Conservation (phyloP, 2,888 invertebrate genomes). For the Mesorhabditis belari region DNA sequence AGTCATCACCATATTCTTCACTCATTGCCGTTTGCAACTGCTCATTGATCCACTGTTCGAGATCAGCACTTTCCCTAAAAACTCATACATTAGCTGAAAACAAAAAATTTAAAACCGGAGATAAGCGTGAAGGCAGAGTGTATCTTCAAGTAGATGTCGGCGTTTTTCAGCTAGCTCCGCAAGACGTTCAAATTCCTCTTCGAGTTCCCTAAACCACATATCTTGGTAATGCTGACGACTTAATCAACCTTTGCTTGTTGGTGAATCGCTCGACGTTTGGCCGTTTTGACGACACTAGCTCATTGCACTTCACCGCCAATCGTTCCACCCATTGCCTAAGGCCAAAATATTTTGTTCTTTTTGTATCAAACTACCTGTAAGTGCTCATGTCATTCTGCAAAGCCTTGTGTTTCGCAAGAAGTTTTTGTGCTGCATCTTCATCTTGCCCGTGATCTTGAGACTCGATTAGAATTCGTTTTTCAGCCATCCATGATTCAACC, state of each 20-base stretch:
- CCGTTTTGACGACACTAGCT: constrained; percentile 21
- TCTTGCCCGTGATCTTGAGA: constrained; percentile 79
- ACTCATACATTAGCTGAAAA: constrained; percentile 74
- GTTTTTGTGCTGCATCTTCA: constrained; percentile 80
- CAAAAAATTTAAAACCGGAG: constrained; percentile 59
- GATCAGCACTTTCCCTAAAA: constrained; percentile 62
- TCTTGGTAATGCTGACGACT: too few species aligned
- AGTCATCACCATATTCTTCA: constrained; percentile 90
- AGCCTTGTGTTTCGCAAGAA: constrained; percentile 88
- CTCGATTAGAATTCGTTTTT: constrained; percentile 73
- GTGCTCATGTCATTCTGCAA: constrained; percentile 46
- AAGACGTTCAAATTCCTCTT: constrained; percentile 34
- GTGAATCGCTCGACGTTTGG: constrained; percentile 30
- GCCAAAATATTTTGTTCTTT: not conserved
- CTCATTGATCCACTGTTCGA: constrained; percentile 85
- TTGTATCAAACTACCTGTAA: constrained; percentile 14
- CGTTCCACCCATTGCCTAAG: constrained; percentile 34
- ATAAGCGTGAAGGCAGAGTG: constrained; percentile 82
- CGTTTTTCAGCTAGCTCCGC: constrained; percentile 26
- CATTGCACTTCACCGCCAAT: constrained; percentile 25
- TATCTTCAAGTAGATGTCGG: constrained; percentile 70
- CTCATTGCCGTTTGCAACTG: constrained; percentile 79
- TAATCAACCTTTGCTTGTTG: constrained; percentile 32
- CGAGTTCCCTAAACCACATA: too few species aligned
- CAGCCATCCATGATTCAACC: constrained; percentile 84